Base-by-base conservation (phyloP, 2,113 vertebrate genomes). In the Lampris incognitus region DNA sequence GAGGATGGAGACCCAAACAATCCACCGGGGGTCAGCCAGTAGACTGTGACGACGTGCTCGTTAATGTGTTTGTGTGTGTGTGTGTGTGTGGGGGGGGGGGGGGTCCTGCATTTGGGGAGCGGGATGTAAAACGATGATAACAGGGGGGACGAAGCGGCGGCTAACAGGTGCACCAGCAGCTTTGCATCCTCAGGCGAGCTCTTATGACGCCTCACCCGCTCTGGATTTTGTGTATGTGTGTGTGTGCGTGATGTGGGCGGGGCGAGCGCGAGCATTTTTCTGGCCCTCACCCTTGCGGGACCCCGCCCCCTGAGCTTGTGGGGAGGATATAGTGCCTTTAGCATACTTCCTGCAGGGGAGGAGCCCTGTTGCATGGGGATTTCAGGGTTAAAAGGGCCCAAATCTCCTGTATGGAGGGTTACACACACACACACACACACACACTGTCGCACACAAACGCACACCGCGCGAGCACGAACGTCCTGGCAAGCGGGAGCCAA, bases 31-130 rank as follows among this genome's bases (percentile, higher is more conserved):
- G 79, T 70, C 57, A 87, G 76, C 75, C 85, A 81, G 72, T 37
- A 85, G 80, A 90, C 87, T 87, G 89, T 91, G 76, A 90, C 78
- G 77, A 52, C 82, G 79, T 78, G 74, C 81, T 77, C 81, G 80
- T 84, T 84, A 87, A 79, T 40, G 51, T 52, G 60, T 52, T 68
- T 48, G 42, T 75, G 41, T 50, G 55, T 39, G 56, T 66, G 38
- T 41, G 5, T 50, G 48, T 41, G 57, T 48, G 48, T 60, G 46
- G 41, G 6, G 60, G 65, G 62, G 62, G n/a, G n/a, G n/a, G n/a
- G n/a, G n/a, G n/a, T n/a, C 9, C 13, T 60, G 9, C 49, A 8
- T 71, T 44, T 72, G 10, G 59, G 59, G 41, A 24, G 64, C 41
- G 6, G 38, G 67, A 55, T 5, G 24, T n/a, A 3, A 74, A 72